Evolutionary conservation across 2,113 vertebrate genomes (phyloP).

Genomic region (Nothocercus julius): DNA sequence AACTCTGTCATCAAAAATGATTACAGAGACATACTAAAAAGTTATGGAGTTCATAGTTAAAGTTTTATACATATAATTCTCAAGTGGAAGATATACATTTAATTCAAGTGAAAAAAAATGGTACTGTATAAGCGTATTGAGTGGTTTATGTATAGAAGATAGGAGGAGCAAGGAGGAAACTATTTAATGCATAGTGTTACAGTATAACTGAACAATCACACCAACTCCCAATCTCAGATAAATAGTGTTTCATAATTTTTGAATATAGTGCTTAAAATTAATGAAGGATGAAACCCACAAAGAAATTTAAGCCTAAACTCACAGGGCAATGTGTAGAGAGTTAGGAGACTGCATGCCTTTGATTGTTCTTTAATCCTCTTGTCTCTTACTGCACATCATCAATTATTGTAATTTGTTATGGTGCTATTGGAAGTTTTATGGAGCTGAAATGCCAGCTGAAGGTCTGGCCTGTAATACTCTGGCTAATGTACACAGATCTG

Average conservation of each 20-base stretch:
- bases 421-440: constrained; percentile 37
- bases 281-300: background rate
- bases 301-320: constrained; percentile 1
- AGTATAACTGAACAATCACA: background rate
- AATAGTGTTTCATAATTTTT: background rate
- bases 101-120: background rate
- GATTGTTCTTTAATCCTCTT: constrained; percentile 44
- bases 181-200: background rate
- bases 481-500: constrained; percentile 4
- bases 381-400: background rate
- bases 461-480: background rate
- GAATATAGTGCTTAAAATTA: background rate
- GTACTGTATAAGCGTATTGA: background rate
- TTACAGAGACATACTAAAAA: background rate
- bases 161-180: background rate
- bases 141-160: background rate
- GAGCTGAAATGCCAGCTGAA: constrained; percentile 26
- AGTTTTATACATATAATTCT: background rate
- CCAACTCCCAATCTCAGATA: background rate
- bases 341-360: background rate
- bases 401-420: constrained; percentile 29
- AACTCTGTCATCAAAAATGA: background rate
- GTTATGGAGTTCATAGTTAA: background rate
- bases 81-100: background rate
- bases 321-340: background rate